phyloP scores from a whole-genome alignment of 1,140 invertebrate species.

The Plectrocnemia conspersa region DNA sequence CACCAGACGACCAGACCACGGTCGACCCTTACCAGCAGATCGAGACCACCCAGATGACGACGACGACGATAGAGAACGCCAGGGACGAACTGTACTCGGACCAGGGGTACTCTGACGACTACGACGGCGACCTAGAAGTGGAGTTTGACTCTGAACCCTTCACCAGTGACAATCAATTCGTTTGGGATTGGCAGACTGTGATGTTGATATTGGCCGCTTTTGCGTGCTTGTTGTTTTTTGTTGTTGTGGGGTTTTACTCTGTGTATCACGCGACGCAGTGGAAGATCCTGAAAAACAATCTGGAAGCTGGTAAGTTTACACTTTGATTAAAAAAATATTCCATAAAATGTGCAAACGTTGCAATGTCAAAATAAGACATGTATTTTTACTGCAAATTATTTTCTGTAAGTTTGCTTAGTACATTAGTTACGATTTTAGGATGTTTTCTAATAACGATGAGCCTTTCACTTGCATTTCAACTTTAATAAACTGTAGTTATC shows the following conservation, averaged over 20 bases:
- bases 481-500: too few species aligned
- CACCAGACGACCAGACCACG: slow-evolving; percentile 9
- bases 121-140: slow-evolving; percentile 26
- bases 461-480: too few species aligned
- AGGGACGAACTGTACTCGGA: slow-evolving; percentile 39
- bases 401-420: too few species aligned
- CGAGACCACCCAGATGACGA: slow-evolving; percentile 36
- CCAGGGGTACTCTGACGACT: too few species aligned
- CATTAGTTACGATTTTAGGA: too few species aligned
- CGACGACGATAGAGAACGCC: slow-evolving; percentile 34
- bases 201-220: slow-evolving; percentile 53
- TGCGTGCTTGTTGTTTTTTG: slow-evolving; percentile 58
- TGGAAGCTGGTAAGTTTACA: slow-evolving; percentile 50
- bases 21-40: slow-evolving; percentile 38
- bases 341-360: too few species aligned
- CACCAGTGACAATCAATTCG: slow-evolving; percentile 37
- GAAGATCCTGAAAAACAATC: slow-evolving; percentile 55
- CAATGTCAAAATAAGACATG: too few species aligned
- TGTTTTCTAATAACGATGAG: too few species aligned
- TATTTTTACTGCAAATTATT: too few species aligned
- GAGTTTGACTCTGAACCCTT: slow-evolving; percentile 12
- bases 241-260: slow-evolving; percentile 54
- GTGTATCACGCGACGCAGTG: slow-evolving; percentile 57
- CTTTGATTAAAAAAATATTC: not conserved
- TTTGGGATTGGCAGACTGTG: slow-evolving; percentile 54